Base-by-base conservation (phyloP, 2,113 vertebrate species). In the Tauraco erythrolophus region DNA sequence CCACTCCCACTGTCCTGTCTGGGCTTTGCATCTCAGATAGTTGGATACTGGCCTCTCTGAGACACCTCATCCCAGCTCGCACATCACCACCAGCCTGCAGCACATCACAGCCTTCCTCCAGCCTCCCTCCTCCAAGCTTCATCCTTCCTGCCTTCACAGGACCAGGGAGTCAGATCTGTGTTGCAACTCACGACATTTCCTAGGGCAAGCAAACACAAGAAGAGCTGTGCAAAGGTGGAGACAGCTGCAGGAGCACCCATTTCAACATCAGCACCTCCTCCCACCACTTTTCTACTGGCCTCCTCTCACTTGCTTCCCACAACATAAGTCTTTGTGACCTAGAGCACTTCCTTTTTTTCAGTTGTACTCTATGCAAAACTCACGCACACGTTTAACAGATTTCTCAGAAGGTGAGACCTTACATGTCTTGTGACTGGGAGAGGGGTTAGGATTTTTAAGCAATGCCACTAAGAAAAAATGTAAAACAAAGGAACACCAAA, bases 71-170 rank as follows among this genome's bases (percentile, higher is more conserved):
- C 19, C 65, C 50, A 50, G 8, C 23, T 10, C 0, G 0, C 58
- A 33, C 35, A 16, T 16, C 0, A 0, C 31, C 2, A 1, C 31
- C 50, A 37, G 41, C 41, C 35, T 39, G 41, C 80, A 43, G 21
- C 8, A 14, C 33, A 6, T 31, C 0, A 1, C 46, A 62, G 62
- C 65, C 56, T 48, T 54, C 53, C 87, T 58, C 31, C 43, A 24
- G 66, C 21, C 41, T 56, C 30, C 31, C 8, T 45, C 33, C 33
- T 77, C 64, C 54, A 24, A 23, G 12, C 33, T 14, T 68, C 88
- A 62, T 7, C 80, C 31, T 27, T 70, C 7, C 11, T 35, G 50
- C 31, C 71, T 50, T 41, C 57, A 8, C 41, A 70, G 48, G 48
- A 35, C 56, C 25, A 31, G 11, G 28, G 31, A 23, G 4, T 43